Percentiles rank a stretch among this genome's conserved stretches.
Evolutionary conservation across 2,797 vertebrate genomes (phyloP).

Genomic region (Heteromormyrus szaboi): DNA sequence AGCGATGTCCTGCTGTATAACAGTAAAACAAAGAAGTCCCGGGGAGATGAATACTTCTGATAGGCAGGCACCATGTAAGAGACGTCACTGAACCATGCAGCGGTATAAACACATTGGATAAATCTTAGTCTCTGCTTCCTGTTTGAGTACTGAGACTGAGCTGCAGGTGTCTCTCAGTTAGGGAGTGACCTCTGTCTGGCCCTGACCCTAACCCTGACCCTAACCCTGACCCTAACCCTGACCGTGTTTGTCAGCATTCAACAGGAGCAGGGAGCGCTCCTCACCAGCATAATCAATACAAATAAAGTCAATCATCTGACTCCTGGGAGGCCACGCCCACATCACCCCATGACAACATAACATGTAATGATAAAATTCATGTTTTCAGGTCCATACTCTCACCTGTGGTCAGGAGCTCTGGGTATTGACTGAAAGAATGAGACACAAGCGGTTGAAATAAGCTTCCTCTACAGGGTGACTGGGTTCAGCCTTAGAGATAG

Average conservation of each 20-base stretch:
- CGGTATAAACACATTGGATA: background rate
- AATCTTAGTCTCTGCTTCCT: background rate
- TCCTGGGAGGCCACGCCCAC: background rate
- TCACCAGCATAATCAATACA: background rate
- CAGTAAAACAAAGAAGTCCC: background rate
- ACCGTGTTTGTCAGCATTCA: background rate
- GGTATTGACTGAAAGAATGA: background rate
- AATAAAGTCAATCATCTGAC: background rate
- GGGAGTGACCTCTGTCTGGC: background rate
- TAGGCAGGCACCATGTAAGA: background rate
- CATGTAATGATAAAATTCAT: background rate
- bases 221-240: background rate
- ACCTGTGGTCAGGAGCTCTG: background rate
- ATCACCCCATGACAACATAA: background rate
- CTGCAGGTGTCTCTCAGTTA: background rate
- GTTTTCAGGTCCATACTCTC: background rate
- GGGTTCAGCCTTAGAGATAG: background rate
- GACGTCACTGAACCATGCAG: background rate
- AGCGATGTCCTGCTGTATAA: background rate
- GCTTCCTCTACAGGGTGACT: background rate
- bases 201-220: background rate
- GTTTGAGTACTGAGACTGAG: background rate
- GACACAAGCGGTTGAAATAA: background rate
- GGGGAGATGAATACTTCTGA: background rate
- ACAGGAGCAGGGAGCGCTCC: background rate